Base-by-base conservation (phyloP, 2,113 vertebrate species). In the Bothrops jararaca region DNA sequence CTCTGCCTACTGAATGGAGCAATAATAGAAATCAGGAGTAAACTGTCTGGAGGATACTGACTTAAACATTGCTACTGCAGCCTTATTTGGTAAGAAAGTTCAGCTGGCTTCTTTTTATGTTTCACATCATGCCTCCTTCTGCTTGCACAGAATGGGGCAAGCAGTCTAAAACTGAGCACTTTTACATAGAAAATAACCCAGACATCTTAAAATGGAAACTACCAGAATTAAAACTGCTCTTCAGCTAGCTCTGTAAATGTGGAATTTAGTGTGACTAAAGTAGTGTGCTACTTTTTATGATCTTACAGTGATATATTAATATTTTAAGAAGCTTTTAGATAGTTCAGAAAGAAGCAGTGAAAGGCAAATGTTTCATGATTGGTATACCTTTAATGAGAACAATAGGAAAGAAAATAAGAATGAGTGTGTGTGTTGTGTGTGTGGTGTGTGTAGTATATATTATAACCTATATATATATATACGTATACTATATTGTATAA, bases 41-140 rank as follows among this genome's bases (percentile, higher is more conserved):
- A 53, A 94, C 58, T 88, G 94, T 89, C 92, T 92, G 95, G 53
- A 91, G 52, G 95, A 95, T 92, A 92, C 0, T 92, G 93, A 95
- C 86, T 94, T 95, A 87, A 74, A 42, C 92, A 48, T 90, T 95
- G 93, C 89, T 96, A 89, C 88, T 34, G 88, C 80, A 69, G 45
- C 95, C 94, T 96, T 96, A 96, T 94, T 95, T 96, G 94, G 95
- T 92, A 88, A 87, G 91, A 89, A 96, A 94, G 92, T 52, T 95
- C 87, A 90, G 90, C 85, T n/a, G 93, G n/a, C 7, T 42, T 80
- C 88, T 26, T 94, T 90, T 92, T 91, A 94, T 94, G 89, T 95
- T 94, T 94, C 92, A 95, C 80, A 92, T 26, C 64, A 94, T 69
- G 91, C 93, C 87, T 95, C 48, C 89, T 15, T 91, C 89, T 93